A percentile compares a stretch with the other conserved stretches of the same genome.
Evolutionary conservation across 2,797 vertebrate species (phyloP).

Genomic region (Xerus rutilus): DNA sequence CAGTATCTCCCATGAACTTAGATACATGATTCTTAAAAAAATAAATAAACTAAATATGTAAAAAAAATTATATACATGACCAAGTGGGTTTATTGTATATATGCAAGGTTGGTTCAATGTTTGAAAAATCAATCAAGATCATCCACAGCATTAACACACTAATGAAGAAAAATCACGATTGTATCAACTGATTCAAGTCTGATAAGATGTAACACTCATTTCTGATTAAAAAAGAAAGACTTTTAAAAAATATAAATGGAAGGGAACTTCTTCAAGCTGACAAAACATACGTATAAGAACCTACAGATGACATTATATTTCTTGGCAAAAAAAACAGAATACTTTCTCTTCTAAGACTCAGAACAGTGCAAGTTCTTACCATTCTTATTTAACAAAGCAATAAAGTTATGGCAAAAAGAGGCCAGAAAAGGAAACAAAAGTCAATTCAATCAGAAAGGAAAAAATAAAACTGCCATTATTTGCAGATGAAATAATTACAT

Average conservation of each 20-base stretch:
- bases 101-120: background rate
- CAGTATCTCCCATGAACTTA: background rate
- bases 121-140: background rate
- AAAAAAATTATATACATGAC: background rate
- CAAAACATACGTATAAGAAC: background rate
- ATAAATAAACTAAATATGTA: background rate
- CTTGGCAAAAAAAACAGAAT: background rate
- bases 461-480: background rate
- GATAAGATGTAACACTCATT: background rate
- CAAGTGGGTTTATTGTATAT: background rate
- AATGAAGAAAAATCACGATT: background rate
- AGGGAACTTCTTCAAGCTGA: background rate
- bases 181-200: background rate
- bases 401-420: background rate
- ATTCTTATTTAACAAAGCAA: background rate
- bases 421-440: background rate
- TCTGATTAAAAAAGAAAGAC: background rate
- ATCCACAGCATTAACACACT: background rate
- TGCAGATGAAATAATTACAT: background rate
- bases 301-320: background rate
- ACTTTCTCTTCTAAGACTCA: background rate
- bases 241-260: background rate
- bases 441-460: background rate
- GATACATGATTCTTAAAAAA: background rate
- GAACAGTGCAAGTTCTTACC: background rate